A percentile compares a stretch with the other conserved stretches of the same genome.
Evolutionary conservation across 2,113 vertebrate genomes (phyloP).

Genomic region (Sceloporus undulatus): DNA sequence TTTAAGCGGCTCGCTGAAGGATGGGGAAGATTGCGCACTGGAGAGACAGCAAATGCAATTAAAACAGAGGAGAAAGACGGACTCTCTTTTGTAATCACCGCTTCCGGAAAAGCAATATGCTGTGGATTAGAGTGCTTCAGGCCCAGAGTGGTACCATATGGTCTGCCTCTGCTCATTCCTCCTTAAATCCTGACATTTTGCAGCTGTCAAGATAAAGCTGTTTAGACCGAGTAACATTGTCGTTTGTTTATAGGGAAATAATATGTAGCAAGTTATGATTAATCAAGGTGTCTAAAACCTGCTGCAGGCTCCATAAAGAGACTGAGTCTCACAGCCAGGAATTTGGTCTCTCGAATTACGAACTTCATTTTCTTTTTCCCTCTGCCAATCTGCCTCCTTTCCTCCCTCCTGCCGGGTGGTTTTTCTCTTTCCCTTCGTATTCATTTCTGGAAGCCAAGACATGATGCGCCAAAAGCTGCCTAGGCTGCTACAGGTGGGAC

Average conservation of each 20-base stretch:
- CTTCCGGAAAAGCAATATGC: conserved; percentile 73
- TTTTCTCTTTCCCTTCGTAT: background rate
- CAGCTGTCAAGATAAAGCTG: conserved; percentile 84
- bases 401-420: background rate
- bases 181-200: conserved; percentile 85
- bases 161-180: conserved; percentile 74
- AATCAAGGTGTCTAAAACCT: conserved; percentile 82
- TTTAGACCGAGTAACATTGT: conserved; percentile 81
- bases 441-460: background rate
- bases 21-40: conserved; percentile 34
- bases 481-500: background rate
- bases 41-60: conserved; percentile 46
- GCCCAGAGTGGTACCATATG: conserved; percentile 80
- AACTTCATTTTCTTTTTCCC: background rate
- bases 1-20: conserved; percentile 44
- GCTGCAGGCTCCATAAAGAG: conserved; percentile 66
- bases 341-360: conserved; percentile 71
- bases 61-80: conserved; percentile 44
- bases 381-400: conserved; percentile 1
- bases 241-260: conserved; percentile 86
- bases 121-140: conserved; percentile 73
- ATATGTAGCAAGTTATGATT: conserved; percentile 80
- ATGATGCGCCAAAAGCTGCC: too few species aligned
- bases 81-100: conserved; percentile 65
- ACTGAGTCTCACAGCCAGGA: conserved; percentile 55